Conservation (phyloP, 1,140 invertebrate species). For the Drosophila navojoa region DNA sequence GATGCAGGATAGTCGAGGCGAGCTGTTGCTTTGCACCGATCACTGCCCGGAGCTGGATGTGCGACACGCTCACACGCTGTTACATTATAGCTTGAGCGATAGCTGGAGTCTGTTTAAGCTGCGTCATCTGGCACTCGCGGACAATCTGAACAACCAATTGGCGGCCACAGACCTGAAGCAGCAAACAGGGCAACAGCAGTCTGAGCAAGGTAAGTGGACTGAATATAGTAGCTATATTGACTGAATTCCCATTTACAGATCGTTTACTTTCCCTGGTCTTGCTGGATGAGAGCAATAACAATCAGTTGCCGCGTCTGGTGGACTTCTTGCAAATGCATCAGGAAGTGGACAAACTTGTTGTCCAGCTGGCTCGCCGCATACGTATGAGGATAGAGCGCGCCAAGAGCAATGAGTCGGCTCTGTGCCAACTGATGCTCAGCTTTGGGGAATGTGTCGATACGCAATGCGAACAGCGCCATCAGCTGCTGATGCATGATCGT, state of each 20-base stretch:
- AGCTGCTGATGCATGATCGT: constrained; percentile 20
- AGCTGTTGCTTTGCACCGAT: constrained; percentile 52
- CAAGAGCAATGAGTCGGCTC: not conserved
- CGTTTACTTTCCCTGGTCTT: constrained; percentile 42
- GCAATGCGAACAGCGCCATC: constrained; percentile 45
- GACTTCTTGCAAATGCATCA: constrained; percentile 52
- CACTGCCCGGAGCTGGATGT: constrained; percentile 58
- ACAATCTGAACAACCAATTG: constrained; percentile 38
- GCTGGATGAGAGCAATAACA: constrained; percentile 46
- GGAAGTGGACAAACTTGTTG: constrained; percentile 28
- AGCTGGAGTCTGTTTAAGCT: constrained; percentile 58
- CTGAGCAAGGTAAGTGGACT: too few relatives aligned
- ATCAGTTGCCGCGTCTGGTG: constrained; percentile 56
- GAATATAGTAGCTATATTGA: too few relatives aligned
- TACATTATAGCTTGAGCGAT: constrained; percentile 51
- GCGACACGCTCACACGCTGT: constrained; percentile 47
- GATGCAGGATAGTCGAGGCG: constrained; percentile 9
- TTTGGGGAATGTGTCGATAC: constrained; percentile 36
- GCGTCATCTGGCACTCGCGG: constrained; percentile 35
- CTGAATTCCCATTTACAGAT: not conserved
- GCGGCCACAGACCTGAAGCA: not conserved
- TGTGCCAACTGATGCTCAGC: constrained; percentile 41
- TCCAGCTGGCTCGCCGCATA: constrained; percentile 24
- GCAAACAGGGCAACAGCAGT: not conserved
- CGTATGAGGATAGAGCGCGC: constrained; percentile 11